Evolutionary conservation across 1,140 invertebrate species (phyloP).

Genomic region (Bicyclus anynana): DNA sequence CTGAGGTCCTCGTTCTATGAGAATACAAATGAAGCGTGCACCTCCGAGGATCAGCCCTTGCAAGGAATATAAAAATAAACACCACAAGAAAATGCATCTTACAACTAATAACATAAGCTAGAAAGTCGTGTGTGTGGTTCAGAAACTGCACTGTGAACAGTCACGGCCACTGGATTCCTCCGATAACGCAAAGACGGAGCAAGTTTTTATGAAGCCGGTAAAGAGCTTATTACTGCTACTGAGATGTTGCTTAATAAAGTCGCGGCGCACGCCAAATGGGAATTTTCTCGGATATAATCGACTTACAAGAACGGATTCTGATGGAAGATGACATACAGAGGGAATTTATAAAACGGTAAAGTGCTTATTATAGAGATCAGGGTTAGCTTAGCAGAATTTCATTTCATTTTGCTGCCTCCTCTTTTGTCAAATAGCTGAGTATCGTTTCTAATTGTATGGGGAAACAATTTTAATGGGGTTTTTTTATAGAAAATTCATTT

Average conservation of each 20-base stretch:
- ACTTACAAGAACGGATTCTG: too few relatives aligned
- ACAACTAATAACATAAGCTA: not conserved
- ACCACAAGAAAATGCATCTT: not conserved
- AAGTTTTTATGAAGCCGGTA: slow-evolving; percentile 16
- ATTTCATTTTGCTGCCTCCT: too few relatives aligned
- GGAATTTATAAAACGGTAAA: too few relatives aligned
- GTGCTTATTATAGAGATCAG: too few relatives aligned
- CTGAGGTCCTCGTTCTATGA: slow-evolving; percentile 16
- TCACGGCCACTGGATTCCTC: slow-evolving; percentile 18
- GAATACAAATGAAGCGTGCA: slow-evolving; percentile 30
- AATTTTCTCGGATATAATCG: too few relatives aligned
- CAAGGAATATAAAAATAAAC: slow-evolving; percentile 6
- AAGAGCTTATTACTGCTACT: slow-evolving; percentile 14
- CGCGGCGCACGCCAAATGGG: too few relatives aligned
- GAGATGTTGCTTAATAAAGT: slow-evolving; percentile 13
- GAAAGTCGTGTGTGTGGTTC: not conserved
- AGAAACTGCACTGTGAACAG: slow-evolving; percentile 6
- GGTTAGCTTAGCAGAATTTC: too few relatives aligned
- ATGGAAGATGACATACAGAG: too few relatives aligned
- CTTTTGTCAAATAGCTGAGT: too few relatives aligned
- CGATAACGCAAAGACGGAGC: slow-evolving; percentile 10
- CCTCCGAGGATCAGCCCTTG: slow-evolving; percentile 10
- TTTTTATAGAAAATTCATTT: too few relatives aligned
- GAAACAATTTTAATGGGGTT: too few relatives aligned
- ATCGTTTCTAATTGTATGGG: too few relatives aligned